phyloP scores from a whole-genome alignment of 1,140 invertebrate species.

The Portunus trituberculatus region DNA sequence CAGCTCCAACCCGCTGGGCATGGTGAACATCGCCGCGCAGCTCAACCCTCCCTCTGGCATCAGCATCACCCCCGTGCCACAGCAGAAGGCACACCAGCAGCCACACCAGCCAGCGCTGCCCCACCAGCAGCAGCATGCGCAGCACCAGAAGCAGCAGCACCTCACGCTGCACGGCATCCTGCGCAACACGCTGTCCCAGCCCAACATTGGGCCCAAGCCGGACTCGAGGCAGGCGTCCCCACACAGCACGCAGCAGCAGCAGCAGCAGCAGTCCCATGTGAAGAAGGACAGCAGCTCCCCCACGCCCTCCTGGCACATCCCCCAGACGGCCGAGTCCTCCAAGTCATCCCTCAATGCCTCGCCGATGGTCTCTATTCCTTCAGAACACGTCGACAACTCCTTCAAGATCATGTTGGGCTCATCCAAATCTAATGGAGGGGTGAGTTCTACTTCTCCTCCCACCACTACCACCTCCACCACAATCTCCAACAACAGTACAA shows the following conservation, averaged over 20 bases:
- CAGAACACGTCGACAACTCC: slow-evolving; percentile 76
- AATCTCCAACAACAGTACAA: slow-evolving; percentile 49
- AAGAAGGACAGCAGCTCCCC: slow-evolving; percentile 78
- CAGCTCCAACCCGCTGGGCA: slow-evolving; percentile 62
- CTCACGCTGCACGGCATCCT: slow-evolving; percentile 64
- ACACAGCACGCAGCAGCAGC: slow-evolving; percentile 78
- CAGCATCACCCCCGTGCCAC: slow-evolving; percentile 70
- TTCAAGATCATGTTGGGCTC: slow-evolving; percentile 76
- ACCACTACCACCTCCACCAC: slow-evolving; percentile 53
- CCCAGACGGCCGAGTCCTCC: slow-evolving; percentile 71
- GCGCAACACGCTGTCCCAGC: slow-evolving; percentile 70
- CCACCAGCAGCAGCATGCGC: slow-evolving; percentile 70
- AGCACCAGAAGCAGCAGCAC: slow-evolving; percentile 69
- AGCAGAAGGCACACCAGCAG: slow-evolving; percentile 75
- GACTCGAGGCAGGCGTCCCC: slow-evolving; percentile 78
- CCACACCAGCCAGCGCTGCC: slow-evolving; percentile 78
- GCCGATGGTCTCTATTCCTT: slow-evolving; percentile 77
- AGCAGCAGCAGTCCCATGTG: slow-evolving; percentile 74
- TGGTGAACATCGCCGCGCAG: slow-evolving; percentile 68
- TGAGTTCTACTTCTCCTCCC: slow-evolving; percentile 69
- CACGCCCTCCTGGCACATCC: slow-evolving; percentile 77
- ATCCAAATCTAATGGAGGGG: slow-evolving; percentile 66
- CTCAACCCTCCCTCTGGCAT: slow-evolving; percentile 69
- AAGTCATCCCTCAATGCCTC: slow-evolving; percentile 31
- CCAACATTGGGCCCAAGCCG: slow-evolving; percentile 69